Base-by-base conservation (phyloP, 2,113 vertebrate genomes). In the Apteryx owenii region DNA sequence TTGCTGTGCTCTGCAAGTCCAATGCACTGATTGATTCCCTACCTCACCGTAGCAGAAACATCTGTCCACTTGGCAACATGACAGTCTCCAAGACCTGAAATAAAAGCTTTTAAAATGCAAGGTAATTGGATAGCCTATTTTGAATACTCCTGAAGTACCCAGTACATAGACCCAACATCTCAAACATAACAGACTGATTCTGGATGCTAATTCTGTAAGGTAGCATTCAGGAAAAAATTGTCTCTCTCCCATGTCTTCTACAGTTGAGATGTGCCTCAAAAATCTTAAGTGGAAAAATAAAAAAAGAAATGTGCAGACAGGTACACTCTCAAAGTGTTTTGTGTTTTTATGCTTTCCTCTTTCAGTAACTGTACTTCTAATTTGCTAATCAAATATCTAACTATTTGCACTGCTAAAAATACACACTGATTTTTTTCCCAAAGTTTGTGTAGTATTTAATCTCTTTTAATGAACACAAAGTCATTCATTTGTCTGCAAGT, bases 51-150 rank as follows among this genome's bases (percentile, higher is more conserved):
- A n/a, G 28, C 31, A 22, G 7, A 6, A 48, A 56, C 13, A n/a
- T 64, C 15, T 56, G 15, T 5, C n/a, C 19, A 11, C 8, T 6
- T 20, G n/a, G 13, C 15, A 71, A 4, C 23, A 42, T 0, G 3
- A 2, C 6, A 23, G 22, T 10, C 14, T n/a, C 46, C 0, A 2
- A 71, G 4, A 38, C 2, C 18, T 29, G 9, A 29, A 71, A 71
- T 25, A 62, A 46, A 40, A 38, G 3, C 4, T 62, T 71, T 18
- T 48, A 0, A 1, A 64, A 13, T 8, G 29, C 18, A 12, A 7
- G 2, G 14, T 14, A 54, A 62, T 9, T 19, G 22, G 22, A 54
- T 4, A 2, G 8, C 1, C 1, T 22, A 7, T 83, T 82, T 54
- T 40, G 5, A n/a, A 18, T 15, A 69, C 22, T 54, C 54, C 53